These are phyloP conservation scores for Julus scandinavius DNA, from an alignment of 2,888 invertebrate species.

Conservation along the genomic window DNA sequence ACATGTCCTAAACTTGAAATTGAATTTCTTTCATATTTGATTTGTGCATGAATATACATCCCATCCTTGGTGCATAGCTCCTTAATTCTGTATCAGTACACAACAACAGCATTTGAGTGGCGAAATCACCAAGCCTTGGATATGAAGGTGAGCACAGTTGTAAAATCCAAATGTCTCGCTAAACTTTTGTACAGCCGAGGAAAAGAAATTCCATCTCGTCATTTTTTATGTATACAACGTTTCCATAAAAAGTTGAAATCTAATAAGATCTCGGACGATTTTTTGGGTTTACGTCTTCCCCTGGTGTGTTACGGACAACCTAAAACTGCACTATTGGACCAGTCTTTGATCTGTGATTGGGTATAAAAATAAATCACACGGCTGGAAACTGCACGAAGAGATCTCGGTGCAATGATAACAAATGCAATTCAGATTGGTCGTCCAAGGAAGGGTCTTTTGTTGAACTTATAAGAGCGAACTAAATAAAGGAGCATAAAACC, in stretches of 20 bases:
- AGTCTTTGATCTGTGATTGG: conserved; percentile 42
- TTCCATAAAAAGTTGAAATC: conserved; percentile 39
- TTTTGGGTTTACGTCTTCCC: conserved; percentile 38
- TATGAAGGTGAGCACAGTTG: background rate
- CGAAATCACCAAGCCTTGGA: background rate
- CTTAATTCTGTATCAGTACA: too few relatives aligned
- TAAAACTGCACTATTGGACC: conserved; percentile 39
- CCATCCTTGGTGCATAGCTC: too few relatives aligned
- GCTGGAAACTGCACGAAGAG: conserved; percentile 38
- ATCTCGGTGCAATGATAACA: conserved; percentile 42
- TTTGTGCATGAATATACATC: too few relatives aligned
- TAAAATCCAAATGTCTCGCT: background rate
- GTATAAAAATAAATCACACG: conserved; percentile 39
- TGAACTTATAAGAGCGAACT: conserved; percentile 39
- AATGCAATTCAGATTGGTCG: conserved; percentile 42
- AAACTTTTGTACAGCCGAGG: background rate
- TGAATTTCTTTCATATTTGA: too few relatives aligned
- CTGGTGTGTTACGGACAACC: conserved; percentile 32
- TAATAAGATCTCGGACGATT: conserved; percentile 34
- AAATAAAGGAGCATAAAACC: conserved; percentile 51
- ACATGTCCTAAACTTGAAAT: too few relatives aligned
- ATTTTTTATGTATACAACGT: conserved; percentile 36
- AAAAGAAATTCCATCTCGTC: conserved; percentile 22
- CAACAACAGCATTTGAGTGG: too few relatives aligned
- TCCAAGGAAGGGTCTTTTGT: conserved; percentile 36